Percentiles rank a stretch among this genome's conserved stretches.
Evolutionary conservation across 2,888 invertebrate species (phyloP).

Genomic region (Trypoxylon attenuatum): DNA sequence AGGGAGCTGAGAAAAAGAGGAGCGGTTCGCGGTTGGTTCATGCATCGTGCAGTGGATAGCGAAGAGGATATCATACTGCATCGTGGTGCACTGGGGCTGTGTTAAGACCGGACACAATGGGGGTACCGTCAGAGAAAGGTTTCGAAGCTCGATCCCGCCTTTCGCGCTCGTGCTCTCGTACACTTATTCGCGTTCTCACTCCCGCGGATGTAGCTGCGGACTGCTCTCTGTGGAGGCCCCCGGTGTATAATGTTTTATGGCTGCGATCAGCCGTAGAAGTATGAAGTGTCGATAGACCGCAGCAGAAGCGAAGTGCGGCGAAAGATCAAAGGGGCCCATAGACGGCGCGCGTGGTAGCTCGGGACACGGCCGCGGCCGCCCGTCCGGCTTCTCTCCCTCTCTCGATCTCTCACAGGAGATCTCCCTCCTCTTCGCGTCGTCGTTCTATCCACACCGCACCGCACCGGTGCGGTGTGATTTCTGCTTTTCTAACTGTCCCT

Average conservation of each 20-base stretch:
- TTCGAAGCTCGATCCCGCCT: too few relatives aligned
- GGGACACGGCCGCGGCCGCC: conserved; percentile 30
- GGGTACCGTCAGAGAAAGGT: conserved; percentile 42
- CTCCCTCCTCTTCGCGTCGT: conserved; percentile 11
- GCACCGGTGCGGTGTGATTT: conserved; percentile 25
- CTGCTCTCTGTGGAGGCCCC: conserved; percentile 50
- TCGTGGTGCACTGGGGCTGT: conserved; percentile 47
- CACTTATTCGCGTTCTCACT: too few relatives aligned
- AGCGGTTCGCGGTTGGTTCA: neutral
- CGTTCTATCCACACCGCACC: conserved; percentile 17
- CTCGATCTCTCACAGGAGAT: conserved; percentile 14
- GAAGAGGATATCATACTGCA: neutral
- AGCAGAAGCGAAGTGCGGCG: conserved; percentile 73
- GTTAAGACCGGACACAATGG: conserved; percentile 66
- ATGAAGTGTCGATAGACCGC: conserved; percentile 75
- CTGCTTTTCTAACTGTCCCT: conserved; percentile 38
- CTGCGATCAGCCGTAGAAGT: conserved; percentile 73
- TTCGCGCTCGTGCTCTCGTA: too few relatives aligned
- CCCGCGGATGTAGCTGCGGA: neutral
- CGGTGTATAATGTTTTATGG: conserved; percentile 73
- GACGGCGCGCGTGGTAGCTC: conserved; percentile 67
- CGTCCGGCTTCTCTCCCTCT: conserved; percentile 21
- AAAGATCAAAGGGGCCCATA: conserved; percentile 71
- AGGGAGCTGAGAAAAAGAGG: conserved; percentile 6
- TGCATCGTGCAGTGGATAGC: neutral